Evolutionary conservation across 2,888 invertebrate species (phyloP).

Genomic region (Hydriomena furcata): DNA sequence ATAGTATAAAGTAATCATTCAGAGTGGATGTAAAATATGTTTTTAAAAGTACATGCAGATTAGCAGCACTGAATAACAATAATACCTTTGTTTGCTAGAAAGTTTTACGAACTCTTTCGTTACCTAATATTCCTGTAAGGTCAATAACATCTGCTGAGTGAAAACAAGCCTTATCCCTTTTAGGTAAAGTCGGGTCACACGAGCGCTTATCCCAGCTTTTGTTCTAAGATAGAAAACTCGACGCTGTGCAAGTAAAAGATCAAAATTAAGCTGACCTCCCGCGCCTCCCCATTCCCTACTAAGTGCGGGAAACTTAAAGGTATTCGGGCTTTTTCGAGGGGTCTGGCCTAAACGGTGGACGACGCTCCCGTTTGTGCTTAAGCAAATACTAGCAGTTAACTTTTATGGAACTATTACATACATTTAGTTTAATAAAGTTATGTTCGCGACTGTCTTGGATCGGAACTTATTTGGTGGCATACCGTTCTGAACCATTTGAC

Average conservation of each 20-base stretch:
- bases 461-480: slow-evolving; percentile 38
- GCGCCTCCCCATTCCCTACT: slow-evolving; percentile 34
- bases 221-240: slow-evolving; percentile 64
- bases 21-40: too few species aligned
- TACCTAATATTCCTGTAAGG: slow-evolving; percentile 61
- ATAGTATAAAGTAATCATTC: too few species aligned
- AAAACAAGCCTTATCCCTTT: slow-evolving; percentile 48
- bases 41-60: neutral
- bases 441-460: slow-evolving; percentile 51
- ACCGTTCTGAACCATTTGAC: slow-evolving; percentile 36
- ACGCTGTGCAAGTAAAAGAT: slow-evolving; percentile 58
- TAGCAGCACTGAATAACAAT: slow-evolving; percentile 9
- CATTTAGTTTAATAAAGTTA: slow-evolving; percentile 67
- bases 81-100: slow-evolving; percentile 38
- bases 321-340: slow-evolving; percentile 35
- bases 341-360: slow-evolving; percentile 46
- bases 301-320: slow-evolving; percentile 37
- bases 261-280: slow-evolving; percentile 63
- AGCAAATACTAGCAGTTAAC: slow-evolving; percentile 71
- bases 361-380: slow-evolving; percentile 55
- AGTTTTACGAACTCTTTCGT: slow-evolving; percentile 52
- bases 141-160: slow-evolving; percentile 41
- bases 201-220: slow-evolving; percentile 51
- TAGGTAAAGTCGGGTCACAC: slow-evolving; percentile 44
- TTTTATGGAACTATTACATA: slow-evolving; percentile 74